Percentiles rank a stretch among this genome's conserved stretches.
Conservation (phyloP, 2,888 invertebrate genomes). For the Elysia crispata region DNA sequence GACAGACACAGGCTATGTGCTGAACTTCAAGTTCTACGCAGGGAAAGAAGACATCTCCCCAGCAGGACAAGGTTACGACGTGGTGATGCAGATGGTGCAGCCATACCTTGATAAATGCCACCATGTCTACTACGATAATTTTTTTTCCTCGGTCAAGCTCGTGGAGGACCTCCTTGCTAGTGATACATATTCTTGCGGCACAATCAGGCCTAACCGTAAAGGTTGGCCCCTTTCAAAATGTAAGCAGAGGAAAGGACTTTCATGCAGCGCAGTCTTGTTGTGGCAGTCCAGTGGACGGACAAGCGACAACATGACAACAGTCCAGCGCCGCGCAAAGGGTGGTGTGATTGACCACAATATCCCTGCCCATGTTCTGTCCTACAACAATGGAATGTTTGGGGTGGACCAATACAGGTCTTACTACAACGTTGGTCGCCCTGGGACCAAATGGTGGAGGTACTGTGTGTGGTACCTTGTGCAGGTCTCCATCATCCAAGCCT, state of each 20-base stretch:
- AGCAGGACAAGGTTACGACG: constrained; percentile 32
- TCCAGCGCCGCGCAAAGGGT: background rate
- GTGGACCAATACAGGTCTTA: constrained; percentile 48
- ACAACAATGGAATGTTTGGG: constrained; percentile 40
- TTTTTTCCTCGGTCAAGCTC: constrained; percentile 27
- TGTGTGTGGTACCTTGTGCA: constrained; percentile 42
- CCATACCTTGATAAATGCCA: constrained; percentile 12
- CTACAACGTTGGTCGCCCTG: constrained; percentile 44
- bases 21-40: constrained; percentile 30
- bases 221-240: constrained; percentile 24
- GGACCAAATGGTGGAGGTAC: constrained; percentile 46
- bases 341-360: background rate
- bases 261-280: constrained; percentile 12
- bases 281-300: constrained; percentile 20
- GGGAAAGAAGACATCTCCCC: background rate
- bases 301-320: background rate
- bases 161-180: constrained; percentile 16
- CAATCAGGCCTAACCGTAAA: constrained; percentile 34
- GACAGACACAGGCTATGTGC: constrained; percentile 38
- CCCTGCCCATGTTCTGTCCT: constrained; percentile 13
- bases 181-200: constrained; percentile 22
- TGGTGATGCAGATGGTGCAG: constrained; percentile 17
- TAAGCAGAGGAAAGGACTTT: constrained; percentile 25
- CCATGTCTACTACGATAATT: constrained; percentile 36
- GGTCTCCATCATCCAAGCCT: constrained; percentile 39